Conservation (phyloP, 2,888 invertebrate genomes). For the Sarcophaga subvicina region DNA sequence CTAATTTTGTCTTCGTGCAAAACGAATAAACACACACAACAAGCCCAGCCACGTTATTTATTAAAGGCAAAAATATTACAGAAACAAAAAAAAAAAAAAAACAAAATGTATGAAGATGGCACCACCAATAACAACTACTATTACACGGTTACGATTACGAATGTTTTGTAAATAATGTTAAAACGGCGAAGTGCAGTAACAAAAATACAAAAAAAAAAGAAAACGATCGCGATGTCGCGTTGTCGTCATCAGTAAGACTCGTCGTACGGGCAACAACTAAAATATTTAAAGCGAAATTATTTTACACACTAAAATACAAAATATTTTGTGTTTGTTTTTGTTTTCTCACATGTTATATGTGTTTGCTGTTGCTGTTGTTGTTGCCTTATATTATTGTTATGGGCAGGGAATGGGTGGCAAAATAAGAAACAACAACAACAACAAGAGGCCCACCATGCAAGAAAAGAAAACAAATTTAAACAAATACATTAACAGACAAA, state of each 20-base stretch:
- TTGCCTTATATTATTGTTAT: constrained; percentile 23
- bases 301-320: constrained; percentile 33
- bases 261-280: constrained; percentile 60
- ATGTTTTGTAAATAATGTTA: neutral
- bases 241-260: constrained; percentile 59
- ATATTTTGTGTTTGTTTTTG: constrained; percentile 30
- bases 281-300: constrained; percentile 50
- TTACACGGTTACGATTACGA: neutral
- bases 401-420: constrained; percentile 46
- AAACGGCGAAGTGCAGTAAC: constrained; percentile 2
- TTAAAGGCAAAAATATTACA: neutral
- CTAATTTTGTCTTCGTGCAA: neutral
- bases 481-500: constrained; percentile 10
- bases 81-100: constrained; percentile 14
- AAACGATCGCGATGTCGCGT: constrained; percentile 43
- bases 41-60: neutral
- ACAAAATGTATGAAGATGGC: neutral
- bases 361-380: constrained; percentile 2
- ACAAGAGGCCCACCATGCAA: constrained; percentile 25
- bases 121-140: constrained; percentile 8
- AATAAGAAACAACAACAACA: constrained; percentile 9
- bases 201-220: constrained; percentile 7
- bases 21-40: constrained; percentile 9
- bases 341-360: constrained; percentile 18
- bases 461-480: neutral